Conservation (phyloP, 2,113 vertebrate genomes). For the Aythya baeri region DNA sequence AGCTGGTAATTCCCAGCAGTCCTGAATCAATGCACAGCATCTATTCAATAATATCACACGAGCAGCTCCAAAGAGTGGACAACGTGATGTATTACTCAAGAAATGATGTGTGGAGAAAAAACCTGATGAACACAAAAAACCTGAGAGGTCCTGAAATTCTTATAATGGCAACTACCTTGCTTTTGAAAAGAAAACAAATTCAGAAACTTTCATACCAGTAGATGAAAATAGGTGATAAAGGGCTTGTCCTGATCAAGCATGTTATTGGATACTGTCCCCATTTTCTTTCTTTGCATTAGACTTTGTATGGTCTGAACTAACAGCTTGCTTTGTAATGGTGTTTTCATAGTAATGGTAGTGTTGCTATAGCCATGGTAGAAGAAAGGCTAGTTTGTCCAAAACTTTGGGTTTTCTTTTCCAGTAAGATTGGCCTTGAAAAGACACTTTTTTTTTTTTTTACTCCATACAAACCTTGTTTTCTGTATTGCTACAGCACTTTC, state of each 20-base stretch:
- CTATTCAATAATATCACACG: background rate
- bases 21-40: background rate
- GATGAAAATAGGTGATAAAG: background rate
- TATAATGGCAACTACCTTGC: background rate
- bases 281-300: background rate
- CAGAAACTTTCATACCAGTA: background rate
- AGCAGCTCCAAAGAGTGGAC: background rate
- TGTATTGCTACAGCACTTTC: background rate
- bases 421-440: background rate
- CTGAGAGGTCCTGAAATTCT: background rate
- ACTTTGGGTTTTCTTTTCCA: background rate
- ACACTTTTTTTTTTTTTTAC: background rate
- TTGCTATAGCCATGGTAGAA: background rate
- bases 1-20: background rate
- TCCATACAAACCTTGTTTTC: background rate
- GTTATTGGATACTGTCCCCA: background rate
- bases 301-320: background rate
- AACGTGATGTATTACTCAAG: background rate
- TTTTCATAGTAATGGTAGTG: background rate
- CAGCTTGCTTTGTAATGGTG: background rate
- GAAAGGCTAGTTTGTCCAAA: background rate
- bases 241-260: background rate
- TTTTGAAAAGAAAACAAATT: background rate
- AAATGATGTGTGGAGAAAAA: background rate
- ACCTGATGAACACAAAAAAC: background rate